phyloP scores from a whole-genome alignment of 2,888 invertebrate species.

The Panzeria rudis region DNA sequence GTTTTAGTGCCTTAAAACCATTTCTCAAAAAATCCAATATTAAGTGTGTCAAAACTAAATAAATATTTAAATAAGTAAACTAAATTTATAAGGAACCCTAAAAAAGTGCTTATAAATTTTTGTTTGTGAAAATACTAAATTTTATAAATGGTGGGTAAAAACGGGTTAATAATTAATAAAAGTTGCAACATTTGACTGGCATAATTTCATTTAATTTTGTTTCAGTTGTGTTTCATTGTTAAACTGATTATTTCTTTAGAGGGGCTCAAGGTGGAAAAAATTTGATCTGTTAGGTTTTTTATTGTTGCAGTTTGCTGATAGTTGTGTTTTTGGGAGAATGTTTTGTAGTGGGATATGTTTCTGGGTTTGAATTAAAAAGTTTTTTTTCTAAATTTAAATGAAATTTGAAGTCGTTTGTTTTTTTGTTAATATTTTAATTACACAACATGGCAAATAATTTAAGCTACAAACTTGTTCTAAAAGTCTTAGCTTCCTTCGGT shows the following conservation, averaged over 20 bases:
- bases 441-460: conserved; percentile 84
- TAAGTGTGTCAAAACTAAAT: too few relatives aligned
- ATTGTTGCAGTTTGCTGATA: neutral
- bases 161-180: conserved; percentile 3
- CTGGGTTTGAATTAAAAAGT: conserved; percentile 10
- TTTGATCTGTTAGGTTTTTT: conserved; percentile 2
- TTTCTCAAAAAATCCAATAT: neutral
- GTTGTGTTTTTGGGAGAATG: neutral
- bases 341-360: conserved; percentile 12
- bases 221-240: conserved; percentile 49
- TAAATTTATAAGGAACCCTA: neutral
- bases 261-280: conserved; percentile 3
- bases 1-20: neutral
- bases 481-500: conserved; percentile 94
- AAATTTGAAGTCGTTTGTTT: conserved; percentile 64
- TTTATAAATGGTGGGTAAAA: conserved; percentile 12
- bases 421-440: conserved; percentile 79
- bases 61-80: neutral
- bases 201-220: conserved; percentile 71
- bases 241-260: conserved; percentile 17
- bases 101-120: neutral
- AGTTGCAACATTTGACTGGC: conserved; percentile 53
- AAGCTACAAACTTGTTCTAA: conserved; percentile 92
- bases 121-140: neutral
- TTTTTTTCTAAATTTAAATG: conserved; percentile 32